Base-by-base conservation (phyloP, 2,888 invertebrate species). In the Spisula solida region DNA sequence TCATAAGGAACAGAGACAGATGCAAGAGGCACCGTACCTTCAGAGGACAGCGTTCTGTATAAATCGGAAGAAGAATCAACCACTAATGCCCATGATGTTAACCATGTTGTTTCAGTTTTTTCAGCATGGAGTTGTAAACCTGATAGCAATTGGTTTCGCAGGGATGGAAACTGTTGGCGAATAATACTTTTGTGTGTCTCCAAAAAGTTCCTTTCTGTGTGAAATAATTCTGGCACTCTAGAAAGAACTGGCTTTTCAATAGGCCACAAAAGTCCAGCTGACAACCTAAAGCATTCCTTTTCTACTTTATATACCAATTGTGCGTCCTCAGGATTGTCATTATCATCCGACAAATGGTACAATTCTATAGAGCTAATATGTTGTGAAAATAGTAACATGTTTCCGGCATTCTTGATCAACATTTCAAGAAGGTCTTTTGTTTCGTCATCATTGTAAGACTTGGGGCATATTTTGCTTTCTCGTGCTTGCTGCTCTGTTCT, bases 371-470 rank as follows among this genome's bases (percentile, higher is more conserved):
- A 91, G 18, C 88, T 80, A 20, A 96, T 94, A 86, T 95, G 95
- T 89, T 96, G 96, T 16, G 96, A 95, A 92, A 96, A 96, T 29
- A 96, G 88, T 34, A 96, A 91, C 56, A 96, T 87, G 60, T 93
- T 94, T 31, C 96, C 95, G 16, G 94, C 94, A 51, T 92, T 91
- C 31, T 94, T 87, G n/a, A 94, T 88, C 12, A 96, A 88, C 91
- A 94, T 94, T 48, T 91, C 55, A 5, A 96, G 90, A 60, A 96
- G 92, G 1, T 90, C 82, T 20, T 84, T 89, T 85, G 95, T 91
- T 85, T 96, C 95, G 16, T 92, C 81, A 31, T 90, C 89, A 51
- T 93, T 92, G 85, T 96, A 96, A 0, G 82, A 48, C 25, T 48
- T 70, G 0, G 84, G 47, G 84, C 92, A 91, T 51, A 96, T 96